Percentiles rank a stretch among this genome's conserved stretches.
Evolutionary conservation across 2,113 vertebrate species (phyloP).

Genomic region (Carollia perspicillata): DNA sequence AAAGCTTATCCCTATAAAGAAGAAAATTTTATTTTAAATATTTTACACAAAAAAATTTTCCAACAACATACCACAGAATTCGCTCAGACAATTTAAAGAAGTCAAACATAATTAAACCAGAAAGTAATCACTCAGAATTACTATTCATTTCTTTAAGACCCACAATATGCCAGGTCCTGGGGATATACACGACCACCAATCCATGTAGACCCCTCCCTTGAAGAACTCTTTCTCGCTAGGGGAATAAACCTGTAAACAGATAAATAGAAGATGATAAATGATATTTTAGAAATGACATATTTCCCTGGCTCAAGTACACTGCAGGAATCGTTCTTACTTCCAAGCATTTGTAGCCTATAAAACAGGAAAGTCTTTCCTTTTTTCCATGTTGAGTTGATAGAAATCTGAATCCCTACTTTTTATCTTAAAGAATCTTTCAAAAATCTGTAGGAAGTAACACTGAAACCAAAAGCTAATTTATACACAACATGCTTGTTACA

Average conservation of each 20-base stretch:
- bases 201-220: neutral
- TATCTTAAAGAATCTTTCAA: slow-evolving; percentile 40
- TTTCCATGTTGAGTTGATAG: neutral
- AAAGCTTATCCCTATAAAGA: slow-evolving; percentile 21
- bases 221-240: neutral
- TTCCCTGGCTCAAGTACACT: neutral
- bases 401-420: slow-evolving; percentile 43
- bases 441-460: slow-evolving; percentile 22
- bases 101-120: slow-evolving; percentile 17
- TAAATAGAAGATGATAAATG: neutral
- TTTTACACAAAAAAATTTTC: slow-evolving; percentile 44
- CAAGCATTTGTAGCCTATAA: neutral
- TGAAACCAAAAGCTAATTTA: slow-evolving; percentile 46
- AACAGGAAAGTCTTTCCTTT: neutral
- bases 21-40: slow-evolving; percentile 28
- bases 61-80: slow-evolving; percentile 26
- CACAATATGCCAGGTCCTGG: neutral
- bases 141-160: neutral
- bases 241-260: neutral
- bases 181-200: neutral
- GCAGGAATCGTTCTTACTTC: slow-evolving; percentile 10
- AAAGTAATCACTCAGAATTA: neutral
- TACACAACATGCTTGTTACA: slow-evolving; percentile 6
- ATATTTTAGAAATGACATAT: neutral
- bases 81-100: neutral